Evolutionary conservation across 1,140 invertebrate genomes (phyloP), one percentile per base, ranked within the genome.

Genomic region (Chironomus tepperi): DNA sequence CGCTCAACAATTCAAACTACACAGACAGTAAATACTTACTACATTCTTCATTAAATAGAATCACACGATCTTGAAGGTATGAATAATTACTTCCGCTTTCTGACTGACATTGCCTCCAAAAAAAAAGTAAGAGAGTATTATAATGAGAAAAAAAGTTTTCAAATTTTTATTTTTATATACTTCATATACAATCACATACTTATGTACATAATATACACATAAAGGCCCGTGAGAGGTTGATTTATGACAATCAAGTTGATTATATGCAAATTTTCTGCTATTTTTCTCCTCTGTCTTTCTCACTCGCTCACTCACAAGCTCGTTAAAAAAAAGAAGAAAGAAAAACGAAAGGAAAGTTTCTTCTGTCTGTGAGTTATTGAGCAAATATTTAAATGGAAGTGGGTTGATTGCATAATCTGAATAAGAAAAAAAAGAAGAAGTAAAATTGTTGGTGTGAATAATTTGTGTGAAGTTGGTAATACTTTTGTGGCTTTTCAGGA

Each of bases 31-130:
- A 34, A 34, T 5, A 34, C 24, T 34, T 34, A 34, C 24, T 34
- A 34, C 24, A 34, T 34, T 34, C 24, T 34, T 34, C 24, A 34
- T 34, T 34, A 34, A 34, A 34, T 34, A 34, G 24, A 34, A 34
- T 34, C 24, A 34, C 47, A n/a, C 47, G 47, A 57, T 57, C 47
- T 57, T 57, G 47, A 5, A 57, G 65, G 65, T 70, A 19, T 70
- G 65, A 70, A 21, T 70, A 70, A 70, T 70, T 70, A 70, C 65
- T 70, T 70, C 65, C 65, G 65, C 65, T 70, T 70, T 70, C 65
- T 70, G 16, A n/a, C 10, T n/a, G 47, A 57, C 47, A 57, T 57
- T 57, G 65, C 65, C 65, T 21, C 65, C 65, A 70, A 57, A 57
- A 57, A n/a, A n/a, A 47, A 47, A 47, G 43, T 47, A 9, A n/a